Percentiles rank a stretch among this genome's conserved stretches.
Conservation (phyloP, 2,113 vertebrate genomes). For the Nycticebus coucang region DNA sequence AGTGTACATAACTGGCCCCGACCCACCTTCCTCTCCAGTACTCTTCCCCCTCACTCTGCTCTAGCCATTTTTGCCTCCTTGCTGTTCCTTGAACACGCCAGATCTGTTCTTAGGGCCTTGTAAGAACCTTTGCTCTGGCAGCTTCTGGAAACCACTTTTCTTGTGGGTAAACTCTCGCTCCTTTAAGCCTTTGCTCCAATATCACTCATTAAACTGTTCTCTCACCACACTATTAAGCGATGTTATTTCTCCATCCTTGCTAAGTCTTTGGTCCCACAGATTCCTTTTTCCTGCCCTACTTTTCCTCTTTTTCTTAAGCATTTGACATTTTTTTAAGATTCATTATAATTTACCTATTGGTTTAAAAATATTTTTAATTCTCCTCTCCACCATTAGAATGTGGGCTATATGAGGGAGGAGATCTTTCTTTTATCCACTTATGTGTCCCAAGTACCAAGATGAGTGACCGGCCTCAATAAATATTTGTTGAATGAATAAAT, state of each 20-base stretch:
- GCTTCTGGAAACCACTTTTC: background rate
- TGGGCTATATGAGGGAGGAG: background rate
- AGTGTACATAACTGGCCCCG: accelerated
- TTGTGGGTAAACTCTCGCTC: background rate
- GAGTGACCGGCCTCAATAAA: background rate
- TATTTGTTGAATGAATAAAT: background rate
- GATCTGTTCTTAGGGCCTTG: background rate
- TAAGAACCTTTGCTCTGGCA: background rate
- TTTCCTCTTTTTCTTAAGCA: background rate
- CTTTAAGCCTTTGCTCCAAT: background rate
- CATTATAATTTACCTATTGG: background rate
- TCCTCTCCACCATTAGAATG: background rate
- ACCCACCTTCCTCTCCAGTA: background rate
- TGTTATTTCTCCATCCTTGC: background rate
- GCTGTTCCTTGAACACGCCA: background rate
- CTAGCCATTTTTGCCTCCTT: background rate
- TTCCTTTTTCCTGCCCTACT: background rate
- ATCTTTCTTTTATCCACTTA: background rate
- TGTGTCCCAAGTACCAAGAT: background rate
- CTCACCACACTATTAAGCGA: background rate
- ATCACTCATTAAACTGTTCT: background rate
- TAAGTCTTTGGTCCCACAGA: background rate
- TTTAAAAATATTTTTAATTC: background rate
- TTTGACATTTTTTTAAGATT: background rate
- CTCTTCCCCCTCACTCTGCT: background rate